Base-by-base conservation (phyloP, 2,113 vertebrate genomes). In the Gambusia affinis region DNA sequence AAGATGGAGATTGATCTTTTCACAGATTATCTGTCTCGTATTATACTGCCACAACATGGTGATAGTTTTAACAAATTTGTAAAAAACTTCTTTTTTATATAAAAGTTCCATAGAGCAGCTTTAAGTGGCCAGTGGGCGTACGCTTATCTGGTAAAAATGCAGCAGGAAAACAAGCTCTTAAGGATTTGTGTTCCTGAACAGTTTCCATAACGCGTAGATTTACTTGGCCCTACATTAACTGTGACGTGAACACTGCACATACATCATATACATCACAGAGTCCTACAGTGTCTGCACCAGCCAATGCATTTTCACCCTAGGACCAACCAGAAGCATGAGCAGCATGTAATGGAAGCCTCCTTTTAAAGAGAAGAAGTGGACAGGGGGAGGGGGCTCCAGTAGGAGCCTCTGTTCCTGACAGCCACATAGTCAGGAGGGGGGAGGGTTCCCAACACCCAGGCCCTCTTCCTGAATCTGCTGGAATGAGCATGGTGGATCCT, bases 281-380 rank as follows among this genome's bases (percentile, higher is more conserved):
- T 73, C 71, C n/a, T 67, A 73, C 35, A 60, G 75, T 22, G 67
- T 81, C 82, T 64, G 73, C 8, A 24, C 66, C 4, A 22, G 42
- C 78, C 35, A 60, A 17, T 68, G 65, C 79, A 76, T 64, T 78
- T 80, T 87, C 86, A 87, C 87, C 83, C 71, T 73, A 84, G 84
- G 88, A 80, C 87, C 51, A 75, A 73, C 79, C 76, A 85, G 65
- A 64, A 83, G 67, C 73, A 19, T 5, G 76, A 85, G 76, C 84
- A 75, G 68, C 73, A 54, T 85, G 86, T 74, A 92, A 88, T 89
- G 86, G 87, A 87, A 86, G 87, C 83, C 81, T 87, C 74, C 79
- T 87, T 86, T 85, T 88, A 89, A 79, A 91, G 83, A 54, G 30
- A 76, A 85, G 81, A 78, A 74, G 73, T 80, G 19, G 4, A 74